These are phyloP conservation scores for Agelas oroides DNA, from an alignment of 37 sponge, comb jelly and placozoan species.

Conservation along the genomic window DNA sequence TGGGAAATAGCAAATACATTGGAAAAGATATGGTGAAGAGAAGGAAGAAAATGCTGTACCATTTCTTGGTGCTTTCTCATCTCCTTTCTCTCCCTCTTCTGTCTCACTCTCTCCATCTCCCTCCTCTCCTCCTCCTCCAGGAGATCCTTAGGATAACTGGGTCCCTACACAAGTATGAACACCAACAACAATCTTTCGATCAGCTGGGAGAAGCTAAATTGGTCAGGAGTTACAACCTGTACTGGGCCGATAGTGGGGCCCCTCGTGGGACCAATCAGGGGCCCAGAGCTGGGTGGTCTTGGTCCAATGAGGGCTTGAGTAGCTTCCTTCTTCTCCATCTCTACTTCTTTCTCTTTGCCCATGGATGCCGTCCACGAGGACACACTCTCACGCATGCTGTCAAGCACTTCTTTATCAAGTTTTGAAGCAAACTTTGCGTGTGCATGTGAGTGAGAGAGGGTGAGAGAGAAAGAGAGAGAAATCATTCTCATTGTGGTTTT, in stretches of 20 bases:
- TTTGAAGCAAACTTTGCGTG: constrained; percentile 27
- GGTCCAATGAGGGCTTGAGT: background rate
- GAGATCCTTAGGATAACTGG: background rate
- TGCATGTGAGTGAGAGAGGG: constrained; percentile 9
- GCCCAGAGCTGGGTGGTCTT: background rate
- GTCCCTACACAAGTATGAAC: background rate
- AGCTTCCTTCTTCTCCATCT: no score
- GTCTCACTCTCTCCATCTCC: constrained; percentile 23
- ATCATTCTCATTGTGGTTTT: background rate
- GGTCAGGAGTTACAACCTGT: no score
- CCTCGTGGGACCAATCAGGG: constrained; percentile 46
- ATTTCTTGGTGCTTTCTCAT: constrained; percentile 64
- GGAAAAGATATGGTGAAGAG: no score
- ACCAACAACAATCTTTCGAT: no score
- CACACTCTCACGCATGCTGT: constrained; percentile 42
- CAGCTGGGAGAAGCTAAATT: no score
- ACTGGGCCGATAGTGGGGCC: constrained; percentile 10
- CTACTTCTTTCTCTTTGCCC: background rate
- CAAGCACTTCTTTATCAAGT: constrained; percentile 31
- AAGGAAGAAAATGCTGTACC: no score
- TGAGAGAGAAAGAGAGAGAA: background rate
- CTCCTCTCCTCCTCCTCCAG: constrained; percentile 42
- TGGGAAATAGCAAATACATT: no score
- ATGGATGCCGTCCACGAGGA: constrained; percentile 61
- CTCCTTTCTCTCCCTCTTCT: constrained; percentile 47